Evolutionary conservation across 2,888 invertebrate species (phyloP).

Genomic region (Cyrtodaria siliqua): DNA sequence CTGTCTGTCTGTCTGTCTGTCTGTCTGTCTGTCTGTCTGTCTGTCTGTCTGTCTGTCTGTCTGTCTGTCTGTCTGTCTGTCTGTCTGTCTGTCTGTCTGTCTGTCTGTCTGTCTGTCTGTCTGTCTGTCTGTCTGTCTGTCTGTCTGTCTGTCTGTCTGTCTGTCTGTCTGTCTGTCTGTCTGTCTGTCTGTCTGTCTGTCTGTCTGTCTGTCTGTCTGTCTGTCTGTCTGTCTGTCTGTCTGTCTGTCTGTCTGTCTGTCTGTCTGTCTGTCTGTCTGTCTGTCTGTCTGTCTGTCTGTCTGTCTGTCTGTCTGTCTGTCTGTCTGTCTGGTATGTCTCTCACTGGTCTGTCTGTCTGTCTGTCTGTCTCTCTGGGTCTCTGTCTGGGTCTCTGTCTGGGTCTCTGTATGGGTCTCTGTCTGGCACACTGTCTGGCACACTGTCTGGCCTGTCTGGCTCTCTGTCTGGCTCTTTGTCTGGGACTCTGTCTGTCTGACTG

Average conservation of each 20-base stretch:
- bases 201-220: conserved; percentile 4
- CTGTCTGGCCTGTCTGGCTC: too few species aligned
- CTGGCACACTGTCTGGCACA: too few species aligned
- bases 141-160: background rate
- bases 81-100: background rate
- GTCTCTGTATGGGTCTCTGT: too few species aligned
- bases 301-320: background rate
- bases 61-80: conserved; percentile 3
- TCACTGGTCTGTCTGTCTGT: too few species aligned
- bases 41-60: conserved; percentile 19
- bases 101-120: background rate
- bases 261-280: background rate
- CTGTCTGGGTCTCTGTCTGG: too few species aligned
- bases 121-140: background rate
- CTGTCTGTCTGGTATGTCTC: background rate
- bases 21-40: too few species aligned
- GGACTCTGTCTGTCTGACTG: too few species aligned
- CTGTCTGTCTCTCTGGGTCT: too few species aligned
- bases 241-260: background rate
- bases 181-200: background rate
- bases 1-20: too few species aligned
- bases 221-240: conserved; percentile 1
- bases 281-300: background rate
- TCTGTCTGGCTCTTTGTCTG: too few species aligned
- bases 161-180: background rate